Base-by-base conservation (phyloP, 30 jellyfish, hydroid and myxozoan genomes). In the Turritopsis dohrnii region DNA sequence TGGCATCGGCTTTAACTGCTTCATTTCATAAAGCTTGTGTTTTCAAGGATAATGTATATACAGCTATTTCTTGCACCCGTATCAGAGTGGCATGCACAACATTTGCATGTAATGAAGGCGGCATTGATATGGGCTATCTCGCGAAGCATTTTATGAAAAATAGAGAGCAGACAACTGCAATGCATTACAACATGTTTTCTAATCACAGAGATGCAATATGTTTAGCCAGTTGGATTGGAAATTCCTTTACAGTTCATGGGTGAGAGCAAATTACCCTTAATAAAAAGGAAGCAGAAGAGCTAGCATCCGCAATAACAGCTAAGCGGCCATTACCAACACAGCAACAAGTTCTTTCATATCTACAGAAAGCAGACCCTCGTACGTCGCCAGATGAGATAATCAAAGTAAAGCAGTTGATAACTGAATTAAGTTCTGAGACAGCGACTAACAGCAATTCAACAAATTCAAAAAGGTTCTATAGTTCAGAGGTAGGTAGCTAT, bases 91-190 rank as follows among this genome's bases (percentile, higher is more conserved):
- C 79, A 79, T n/a, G n/a, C n/a, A 52, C 76, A 9, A 79, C 75
- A 26, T 79, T 79, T 79, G 81, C 71, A 21, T 79, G 79, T 65
- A 79, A 79, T 16, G 27, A 60, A 23, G 86, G 28, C 31, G 76
- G 79, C 21, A 29, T 79, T 53, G 86, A 79, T 79, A 79, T 28
- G 31, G 86, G 86, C 16, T 79, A 29, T 53, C 53, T 79, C 25
- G 86, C 86, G 7, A 79, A 79, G 53, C 75, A 79, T 60, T 79
- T 79, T 30, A 79, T 79, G 76, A 79, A 79, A 19, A 79, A 79
- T 23, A 79, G 26, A 30, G 86, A 79, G 81, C 71, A 79, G 52
- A 79, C 86, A 21, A 79, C 86, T 22, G 76, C 72, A 30, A 53
- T 79, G 31, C 86, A 79, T 31, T 79, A 79, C 28, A 79, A 79